Evolutionary conservation across 2,113 vertebrate species (phyloP).

Genomic region (Microcebus lehilahytsara): DNA sequence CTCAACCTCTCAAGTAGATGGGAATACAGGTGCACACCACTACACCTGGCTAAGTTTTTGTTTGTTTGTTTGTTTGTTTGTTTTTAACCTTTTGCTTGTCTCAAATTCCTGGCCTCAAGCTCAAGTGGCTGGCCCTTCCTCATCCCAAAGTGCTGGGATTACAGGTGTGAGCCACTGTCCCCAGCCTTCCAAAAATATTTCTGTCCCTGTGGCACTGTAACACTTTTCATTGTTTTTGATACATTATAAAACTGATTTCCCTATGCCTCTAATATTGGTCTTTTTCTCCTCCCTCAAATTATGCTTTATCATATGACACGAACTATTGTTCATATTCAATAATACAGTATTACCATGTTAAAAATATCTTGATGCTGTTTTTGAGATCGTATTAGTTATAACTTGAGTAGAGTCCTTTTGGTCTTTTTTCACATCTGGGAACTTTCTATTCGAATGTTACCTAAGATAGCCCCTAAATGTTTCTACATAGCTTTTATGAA

Average conservation of each 20-base stretch:
- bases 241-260: not conserved
- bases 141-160: too few relatives aligned
- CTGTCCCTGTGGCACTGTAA: not conserved
- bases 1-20: too few relatives aligned
- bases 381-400: not conserved
- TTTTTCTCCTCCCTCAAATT: not conserved
- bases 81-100: too few relatives aligned
- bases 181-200: not conserved
- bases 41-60: too few relatives aligned
- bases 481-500: not conserved
- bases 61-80: too few relatives aligned
- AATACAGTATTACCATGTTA: not conserved
- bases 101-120: too few relatives aligned
- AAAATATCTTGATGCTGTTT: not conserved
- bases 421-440: not conserved
- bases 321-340: not conserved
- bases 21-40: too few relatives aligned
- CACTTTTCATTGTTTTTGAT: not conserved
- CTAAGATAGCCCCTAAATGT: not conserved
- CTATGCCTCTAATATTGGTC: not conserved
- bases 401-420: not conserved
- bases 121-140: too few relatives aligned
- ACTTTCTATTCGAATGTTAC: not conserved
- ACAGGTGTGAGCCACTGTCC: too few relatives aligned
- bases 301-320: not conserved